phyloP scores from a whole-genome alignment of 1,140 invertebrate genomes.

The Aphis gossypii region DNA sequence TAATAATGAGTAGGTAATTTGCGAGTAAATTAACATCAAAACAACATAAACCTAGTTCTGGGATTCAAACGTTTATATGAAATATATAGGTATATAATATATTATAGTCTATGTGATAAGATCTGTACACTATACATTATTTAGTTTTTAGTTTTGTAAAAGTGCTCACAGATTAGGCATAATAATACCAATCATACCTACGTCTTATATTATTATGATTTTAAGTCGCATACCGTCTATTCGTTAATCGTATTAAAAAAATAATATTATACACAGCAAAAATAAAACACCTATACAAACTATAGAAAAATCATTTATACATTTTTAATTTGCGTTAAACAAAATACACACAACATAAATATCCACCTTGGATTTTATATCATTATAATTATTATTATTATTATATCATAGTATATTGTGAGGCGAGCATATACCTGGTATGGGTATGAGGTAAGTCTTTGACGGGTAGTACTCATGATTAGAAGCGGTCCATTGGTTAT shows the following conservation, averaged over 20 bases:
- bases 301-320: not conserved
- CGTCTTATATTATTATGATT: not conserved
- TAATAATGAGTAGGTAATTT: not conserved
- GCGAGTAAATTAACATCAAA: too few relatives aligned
- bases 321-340: not conserved
- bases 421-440: conserved; percentile 40
- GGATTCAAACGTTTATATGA: not conserved
- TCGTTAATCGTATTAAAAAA: not conserved
- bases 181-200: not conserved
- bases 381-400: not conserved
- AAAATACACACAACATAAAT: not conserved
- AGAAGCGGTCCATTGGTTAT: conserved; percentile 30
- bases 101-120: not conserved
- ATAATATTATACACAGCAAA: not conserved
- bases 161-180: not conserved
- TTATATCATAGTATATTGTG: not conserved
- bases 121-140: not conserved
- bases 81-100: not conserved
- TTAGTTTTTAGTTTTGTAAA: not conserved
- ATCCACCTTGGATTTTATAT: not conserved
- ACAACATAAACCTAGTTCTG: not conserved
- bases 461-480: conserved; percentile 34
- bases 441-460: conserved; percentile 40
- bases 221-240: too few relatives aligned
- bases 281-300: not conserved